Base-by-base conservation (phyloP, 1,140 invertebrate species). In the Cataglyphis hispanica region DNA sequence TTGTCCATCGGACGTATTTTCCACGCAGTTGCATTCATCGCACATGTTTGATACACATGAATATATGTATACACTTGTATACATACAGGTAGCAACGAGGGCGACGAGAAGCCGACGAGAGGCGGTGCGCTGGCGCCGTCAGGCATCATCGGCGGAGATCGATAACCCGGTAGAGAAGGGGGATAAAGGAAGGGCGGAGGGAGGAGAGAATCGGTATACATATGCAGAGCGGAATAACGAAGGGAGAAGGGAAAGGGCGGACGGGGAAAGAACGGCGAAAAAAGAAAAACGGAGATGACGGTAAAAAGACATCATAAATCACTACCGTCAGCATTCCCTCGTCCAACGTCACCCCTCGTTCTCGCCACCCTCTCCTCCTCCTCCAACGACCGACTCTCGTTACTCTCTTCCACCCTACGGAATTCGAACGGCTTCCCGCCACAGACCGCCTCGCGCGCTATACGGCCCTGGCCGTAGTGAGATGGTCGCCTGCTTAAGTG, bases 401-500 rank as follows among this genome's bases (percentile, higher is more conserved):
- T 66, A 86, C 75, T 74, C 43, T 83, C 67, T 60, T 83, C 67
- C 78, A 83, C 78, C 78, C 78, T 60, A 74, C 37, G 27, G 67
- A 83, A 74, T 83, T 83, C 67, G 78, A 83, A 83, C 37, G 43
- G 31, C 31, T 31, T 43, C 46, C 34, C 64, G 78, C 78, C 67
- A 64, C 76, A 50, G 64, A 90, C 91, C 92, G 76, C 84, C 90
- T 93, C 87, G 81, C 80, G 77, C 86, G 31, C 91, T 88, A 94
- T 94, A 93, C 86, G 86, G 88, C 87, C 94, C 94, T 94, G 93
- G 89, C 89, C 92, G 69, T 90, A 93, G 93, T 94, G 94, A 94
- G 94, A 94, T 89, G 93, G 88, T 86, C 90, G 86, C 91, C 87
- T 94, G 94, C 94, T 94, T 94, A 94, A 94, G 94, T 94, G 94